phyloP scores from a whole-genome alignment of 2,888 invertebrate species.

The Phanerotoma sp. region DNA sequence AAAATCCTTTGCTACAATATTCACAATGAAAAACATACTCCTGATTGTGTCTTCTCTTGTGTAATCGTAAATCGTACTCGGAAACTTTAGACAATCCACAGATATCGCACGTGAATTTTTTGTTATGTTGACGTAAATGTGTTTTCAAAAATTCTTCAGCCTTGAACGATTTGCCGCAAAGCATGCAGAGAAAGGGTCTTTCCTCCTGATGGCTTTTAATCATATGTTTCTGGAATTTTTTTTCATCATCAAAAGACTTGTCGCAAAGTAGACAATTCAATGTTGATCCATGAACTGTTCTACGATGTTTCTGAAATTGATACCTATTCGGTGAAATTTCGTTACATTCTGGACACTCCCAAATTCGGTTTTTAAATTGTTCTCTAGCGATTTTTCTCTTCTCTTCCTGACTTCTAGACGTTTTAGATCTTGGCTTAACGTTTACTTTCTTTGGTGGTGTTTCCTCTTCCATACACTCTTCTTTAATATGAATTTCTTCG shows the following conservation, averaged over 20 bases:
- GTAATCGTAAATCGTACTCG: constrained; percentile 51
- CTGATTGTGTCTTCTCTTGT: constrained; percentile 61
- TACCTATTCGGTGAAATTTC: neutral
- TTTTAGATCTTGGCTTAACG: constrained; percentile 32
- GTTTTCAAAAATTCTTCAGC: constrained; percentile 60
- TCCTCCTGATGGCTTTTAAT: constrained; percentile 61
- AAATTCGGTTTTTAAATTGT: too few relatives aligned
- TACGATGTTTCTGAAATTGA: constrained; percentile 32
- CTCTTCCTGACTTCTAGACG: too few relatives aligned
- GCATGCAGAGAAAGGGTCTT: constrained; percentile 60
- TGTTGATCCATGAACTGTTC: constrained; percentile 36
- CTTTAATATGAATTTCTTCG: too few relatives aligned
- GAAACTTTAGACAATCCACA: constrained; percentile 48
- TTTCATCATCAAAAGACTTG: constrained; percentile 59
- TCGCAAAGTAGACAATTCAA: constrained; percentile 58
- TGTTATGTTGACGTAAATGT: constrained; percentile 61
- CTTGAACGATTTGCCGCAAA: constrained; percentile 62
- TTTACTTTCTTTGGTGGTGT: constrained; percentile 27
- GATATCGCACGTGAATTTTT: constrained; percentile 47
- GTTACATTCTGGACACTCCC: too few relatives aligned
- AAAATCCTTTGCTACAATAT: constrained; percentile 60
- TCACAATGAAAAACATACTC: constrained; percentile 60
- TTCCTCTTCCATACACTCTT: constrained; percentile 2
- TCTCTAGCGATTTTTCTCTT: too few relatives aligned
- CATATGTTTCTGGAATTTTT: constrained; percentile 58